Conservation (phyloP, 2,113 vertebrate species). For the Mirounga angustirostris region DNA sequence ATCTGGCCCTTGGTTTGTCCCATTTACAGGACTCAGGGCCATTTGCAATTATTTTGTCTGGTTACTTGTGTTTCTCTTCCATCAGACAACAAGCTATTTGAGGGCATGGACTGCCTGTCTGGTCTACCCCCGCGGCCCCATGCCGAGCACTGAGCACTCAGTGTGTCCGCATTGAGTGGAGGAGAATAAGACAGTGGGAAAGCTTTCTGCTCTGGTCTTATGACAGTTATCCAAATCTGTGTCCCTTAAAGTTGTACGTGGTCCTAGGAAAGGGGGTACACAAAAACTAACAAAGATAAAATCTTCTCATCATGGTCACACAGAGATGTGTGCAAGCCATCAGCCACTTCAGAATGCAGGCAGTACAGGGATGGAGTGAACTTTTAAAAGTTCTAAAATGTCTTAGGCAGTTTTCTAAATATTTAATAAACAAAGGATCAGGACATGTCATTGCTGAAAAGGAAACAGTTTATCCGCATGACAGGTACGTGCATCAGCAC, state of each 20-base stretch:
- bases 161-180: not conserved
- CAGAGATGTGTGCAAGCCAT: not conserved
- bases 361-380: not conserved
- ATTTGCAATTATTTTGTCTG: not conserved
- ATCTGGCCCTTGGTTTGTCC: not conserved
- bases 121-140: not conserved
- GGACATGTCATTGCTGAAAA: not conserved
- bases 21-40: not conserved
- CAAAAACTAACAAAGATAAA: not conserved
- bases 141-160: not conserved
- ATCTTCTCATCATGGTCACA: not conserved
- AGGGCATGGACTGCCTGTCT: not conserved
- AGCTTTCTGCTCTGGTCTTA: not conserved
- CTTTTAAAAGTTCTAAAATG: not conserved
- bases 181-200: not conserved
- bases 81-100: not conserved
- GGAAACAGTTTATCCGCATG: not conserved
- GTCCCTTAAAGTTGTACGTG: not conserved
- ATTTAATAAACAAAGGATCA: not conserved
- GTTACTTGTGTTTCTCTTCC: not conserved
- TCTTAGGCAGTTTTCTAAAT: not conserved
- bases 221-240: not conserved
- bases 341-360: not conserved
- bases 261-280: no score
- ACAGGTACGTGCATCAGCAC: rapidly evolving